Evolutionary conservation across 2,113 vertebrate species (phyloP).

Genomic region (Mormyrus iriodes): DNA sequence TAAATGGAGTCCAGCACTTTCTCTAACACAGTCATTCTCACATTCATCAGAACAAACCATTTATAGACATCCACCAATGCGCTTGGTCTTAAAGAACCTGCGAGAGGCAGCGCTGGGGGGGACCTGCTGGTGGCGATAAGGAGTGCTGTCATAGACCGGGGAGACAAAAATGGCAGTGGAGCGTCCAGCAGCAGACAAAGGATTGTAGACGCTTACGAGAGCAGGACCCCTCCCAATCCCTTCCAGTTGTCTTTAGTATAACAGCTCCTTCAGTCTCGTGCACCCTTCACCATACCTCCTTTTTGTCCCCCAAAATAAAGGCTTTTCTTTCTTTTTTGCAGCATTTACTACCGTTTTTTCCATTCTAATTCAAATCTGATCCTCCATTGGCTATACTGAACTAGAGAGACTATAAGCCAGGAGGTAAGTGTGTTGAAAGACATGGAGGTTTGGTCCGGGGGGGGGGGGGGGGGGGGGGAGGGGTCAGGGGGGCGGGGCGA

Average conservation of each 20-base stretch:
- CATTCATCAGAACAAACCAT: not conserved
- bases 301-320: not conserved
- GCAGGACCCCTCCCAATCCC: not conserved
- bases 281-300: not conserved
- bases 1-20: too few species aligned
- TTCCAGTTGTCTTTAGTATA: not conserved
- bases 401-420: conserved; percentile 6
- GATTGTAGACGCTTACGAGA: not conserved
- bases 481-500: not conserved
- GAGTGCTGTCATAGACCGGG: not conserved
- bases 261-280: not conserved
- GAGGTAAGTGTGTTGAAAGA: not conserved
- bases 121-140: not conserved
- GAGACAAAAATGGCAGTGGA: not conserved
- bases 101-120: not conserved
- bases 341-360: conserved; percentile 8
- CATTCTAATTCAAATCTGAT: conserved; percentile 6
- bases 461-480: not conserved
- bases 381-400: not conserved
- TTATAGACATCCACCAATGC: not conserved
- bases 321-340: not conserved
- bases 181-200: not conserved
- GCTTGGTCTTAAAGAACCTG: not conserved
- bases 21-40: not conserved
- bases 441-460: not conserved